Percentiles rank a stretch among this genome's conserved stretches.
phyloP scores from a whole-genome alignment of 1,140 invertebrate species.

The Apolygus lucorum region DNA sequence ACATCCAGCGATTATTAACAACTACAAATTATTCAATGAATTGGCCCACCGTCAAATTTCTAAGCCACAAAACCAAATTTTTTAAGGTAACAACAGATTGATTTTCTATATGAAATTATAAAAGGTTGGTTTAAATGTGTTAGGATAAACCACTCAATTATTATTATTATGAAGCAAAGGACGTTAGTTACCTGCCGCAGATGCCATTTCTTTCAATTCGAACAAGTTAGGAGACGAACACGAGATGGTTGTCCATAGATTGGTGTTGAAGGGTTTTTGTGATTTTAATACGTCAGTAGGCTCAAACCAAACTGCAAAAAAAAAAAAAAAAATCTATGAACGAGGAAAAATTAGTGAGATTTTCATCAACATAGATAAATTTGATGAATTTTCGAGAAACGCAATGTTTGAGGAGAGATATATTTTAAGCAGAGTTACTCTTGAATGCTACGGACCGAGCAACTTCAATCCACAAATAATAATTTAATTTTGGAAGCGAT shows the following conservation, averaged over 20 bases:
- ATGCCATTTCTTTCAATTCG: slow-evolving; percentile 52
- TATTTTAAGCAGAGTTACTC: neutral
- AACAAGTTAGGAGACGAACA: slow-evolving; percentile 62
- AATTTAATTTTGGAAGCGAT: too few relatives aligned
- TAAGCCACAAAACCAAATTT: too few relatives aligned
- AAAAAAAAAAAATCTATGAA: slow-evolving; percentile 23
- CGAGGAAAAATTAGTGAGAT: neutral
- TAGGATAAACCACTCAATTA: too few relatives aligned
- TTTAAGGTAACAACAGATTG: too few relatives aligned
- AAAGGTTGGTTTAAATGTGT: too few relatives aligned
- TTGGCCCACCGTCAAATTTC: too few relatives aligned
- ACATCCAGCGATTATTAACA: too few relatives aligned
- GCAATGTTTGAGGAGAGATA: neutral
- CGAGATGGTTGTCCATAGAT: slow-evolving; percentile 43
- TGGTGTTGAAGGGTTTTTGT: slow-evolving; percentile 45
- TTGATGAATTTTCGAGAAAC: neutral
- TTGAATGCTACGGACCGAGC: neutral
- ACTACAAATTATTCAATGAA: too few relatives aligned
- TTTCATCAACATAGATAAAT: neutral
- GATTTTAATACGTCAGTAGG: slow-evolving; percentile 55
- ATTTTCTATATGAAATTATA: too few relatives aligned
- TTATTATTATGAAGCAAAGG: too few relatives aligned
- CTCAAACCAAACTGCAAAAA: slow-evolving; percentile 55
- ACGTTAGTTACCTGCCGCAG: slow-evolving; percentile 21
- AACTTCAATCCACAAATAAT: slow-evolving; percentile 74